Evolutionary conservation across 2,113 vertebrate genomes (phyloP).

Genomic region (Actenoides hombroni): DNA sequence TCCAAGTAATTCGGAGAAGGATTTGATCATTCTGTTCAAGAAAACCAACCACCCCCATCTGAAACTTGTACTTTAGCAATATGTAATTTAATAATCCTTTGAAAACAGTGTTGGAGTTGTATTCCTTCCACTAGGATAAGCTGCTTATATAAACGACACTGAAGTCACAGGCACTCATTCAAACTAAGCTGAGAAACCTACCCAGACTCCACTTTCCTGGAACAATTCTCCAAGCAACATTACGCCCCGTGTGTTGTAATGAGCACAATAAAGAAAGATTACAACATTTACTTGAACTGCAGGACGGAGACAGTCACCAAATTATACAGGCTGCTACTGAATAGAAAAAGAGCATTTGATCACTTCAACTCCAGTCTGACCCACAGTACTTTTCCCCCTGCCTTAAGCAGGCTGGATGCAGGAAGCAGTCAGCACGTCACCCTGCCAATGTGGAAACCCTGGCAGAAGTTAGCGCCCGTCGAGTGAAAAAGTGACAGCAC

Average conservation of each 20-base stretch:
- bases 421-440: neutral
- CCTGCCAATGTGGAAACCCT: neutral
- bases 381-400: rapidly evolving
- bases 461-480: neutral
- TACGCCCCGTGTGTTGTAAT: neutral
- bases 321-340: neutral
- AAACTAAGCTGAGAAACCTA: slow-evolving; percentile 6
- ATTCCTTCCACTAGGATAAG: slow-evolving; percentile 9
- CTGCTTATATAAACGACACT: slow-evolving; percentile 23
- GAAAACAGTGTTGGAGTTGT: neutral
- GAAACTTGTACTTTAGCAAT: neutral
- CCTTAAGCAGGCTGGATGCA: neutral
- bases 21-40: neutral
- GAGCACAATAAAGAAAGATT: neutral
- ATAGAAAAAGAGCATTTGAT: neutral
- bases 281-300: slow-evolving; percentile 4
- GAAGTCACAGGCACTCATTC: neutral
- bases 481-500: neutral
- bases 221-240: slow-evolving; percentile 24
- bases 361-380: neutral
- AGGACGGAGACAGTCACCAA: neutral
- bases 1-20: neutral
- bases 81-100: slow-evolving; percentile 24
- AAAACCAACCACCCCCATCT: neutral
- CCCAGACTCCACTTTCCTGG: neutral